A percentile compares a stretch with the other conserved stretches of the same genome.
Conservation (phyloP, 2,113 vertebrate genomes). For the Muntiacus reevesi region DNA sequence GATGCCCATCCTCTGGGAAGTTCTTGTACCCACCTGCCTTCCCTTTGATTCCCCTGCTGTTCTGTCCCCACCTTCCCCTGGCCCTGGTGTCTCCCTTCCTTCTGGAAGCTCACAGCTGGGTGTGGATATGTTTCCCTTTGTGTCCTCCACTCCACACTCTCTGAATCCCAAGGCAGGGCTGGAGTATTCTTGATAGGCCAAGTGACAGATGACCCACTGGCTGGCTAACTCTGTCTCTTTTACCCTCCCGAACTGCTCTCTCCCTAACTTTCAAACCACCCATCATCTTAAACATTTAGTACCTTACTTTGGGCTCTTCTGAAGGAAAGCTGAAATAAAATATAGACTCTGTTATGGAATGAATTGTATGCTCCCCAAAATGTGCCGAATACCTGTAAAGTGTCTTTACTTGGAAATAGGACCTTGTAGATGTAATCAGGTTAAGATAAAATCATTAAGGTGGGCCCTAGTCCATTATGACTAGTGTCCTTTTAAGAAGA, state of each 20-base stretch:
- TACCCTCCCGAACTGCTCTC: background rate
- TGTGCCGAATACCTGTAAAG: background rate
- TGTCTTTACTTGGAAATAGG: background rate
- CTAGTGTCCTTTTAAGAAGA: background rate
- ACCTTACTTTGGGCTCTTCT: background rate
- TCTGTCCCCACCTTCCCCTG: background rate
- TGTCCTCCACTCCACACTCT: background rate
- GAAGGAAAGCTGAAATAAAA: background rate
- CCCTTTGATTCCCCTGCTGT: too few relatives aligned
- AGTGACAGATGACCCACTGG: background rate
- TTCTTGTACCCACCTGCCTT: background rate
- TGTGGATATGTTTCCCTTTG: rapidly evolving
- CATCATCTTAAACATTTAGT: background rate
- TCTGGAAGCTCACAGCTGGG: rapidly evolving
- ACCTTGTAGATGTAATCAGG: background rate
- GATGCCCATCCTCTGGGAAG: background rate
- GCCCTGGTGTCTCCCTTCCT: background rate
- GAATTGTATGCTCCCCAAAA: background rate
- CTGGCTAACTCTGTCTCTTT: background rate
- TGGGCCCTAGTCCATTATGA: background rate
- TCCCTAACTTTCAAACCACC: background rate
- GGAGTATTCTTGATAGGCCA: background rate
- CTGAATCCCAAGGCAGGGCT: background rate
- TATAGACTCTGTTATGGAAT: background rate
- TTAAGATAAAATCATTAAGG: background rate